Base-by-base conservation (phyloP, 2,113 vertebrate genomes). In the Camelus bactrianus region DNA sequence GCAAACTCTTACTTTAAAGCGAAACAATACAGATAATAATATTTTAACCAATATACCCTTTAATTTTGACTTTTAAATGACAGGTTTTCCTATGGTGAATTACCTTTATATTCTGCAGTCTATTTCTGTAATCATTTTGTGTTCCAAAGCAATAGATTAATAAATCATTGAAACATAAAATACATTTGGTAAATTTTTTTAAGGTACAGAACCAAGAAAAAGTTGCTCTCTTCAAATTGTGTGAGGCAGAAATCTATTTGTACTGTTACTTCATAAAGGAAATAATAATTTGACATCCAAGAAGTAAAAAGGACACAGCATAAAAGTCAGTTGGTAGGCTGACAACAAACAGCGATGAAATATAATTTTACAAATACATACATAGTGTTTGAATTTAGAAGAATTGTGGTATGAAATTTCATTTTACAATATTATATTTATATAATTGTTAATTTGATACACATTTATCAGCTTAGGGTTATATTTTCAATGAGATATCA, bases 331-430 rank as follows among this genome's bases (percentile, higher is more conserved):
- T 30, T 72, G 79, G 12, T 86, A 56, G 38, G n/a, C 58, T 52
- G 54, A 73, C 46, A 35, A 35, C 30, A 86, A 73, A 81, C 22
- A 70, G 20, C 87, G 62, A 24, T 17, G 3, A 81, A 70, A 75
- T 65, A 84, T 46, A 69, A 54, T 82, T 87, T 91, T 87, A 83
- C 42, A 93, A 83, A 80, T 64, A 46, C 35, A 50, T 62, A 52
- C 4, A 38, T 52, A n/a, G 62, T 64, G 30, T 80, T 69, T 77
- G 52, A 64, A 12, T 91, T 69, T 75, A 95, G 82, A 72, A 92
- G 58, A 94, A 30, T 52, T 64, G 32, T 22, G 52, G 32, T 7
- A 13, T 65, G 14, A 64, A 90, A 73, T 48, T 89, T 90, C 60
- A 91, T 56, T 64, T 95, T 82, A 90, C 1, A 17, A 19, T 60